Conservation (phyloP, 2,888 invertebrate species). For the Epiblema foenella region DNA sequence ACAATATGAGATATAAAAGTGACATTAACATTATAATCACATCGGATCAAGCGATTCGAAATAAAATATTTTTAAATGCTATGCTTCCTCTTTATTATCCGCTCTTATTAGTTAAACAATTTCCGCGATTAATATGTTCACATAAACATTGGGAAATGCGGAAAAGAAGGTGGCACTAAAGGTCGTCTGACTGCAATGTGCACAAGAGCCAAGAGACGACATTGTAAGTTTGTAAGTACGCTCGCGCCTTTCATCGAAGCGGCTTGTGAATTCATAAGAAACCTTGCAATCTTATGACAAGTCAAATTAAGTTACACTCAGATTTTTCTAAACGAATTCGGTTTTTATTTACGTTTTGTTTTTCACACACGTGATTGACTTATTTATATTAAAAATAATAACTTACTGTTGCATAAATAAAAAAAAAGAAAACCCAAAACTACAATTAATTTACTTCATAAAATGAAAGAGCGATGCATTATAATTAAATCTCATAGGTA, state of each 20-base stretch:
- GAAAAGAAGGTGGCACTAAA: slow-evolving; percentile 56
- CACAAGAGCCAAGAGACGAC: slow-evolving; percentile 7
- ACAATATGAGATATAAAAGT: slow-evolving; percentile 14
- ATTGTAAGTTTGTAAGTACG: no score
- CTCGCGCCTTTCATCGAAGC: background rate
- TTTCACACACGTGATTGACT: no score
- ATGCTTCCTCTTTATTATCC: background rate
- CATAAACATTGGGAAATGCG: slow-evolving; percentile 52
- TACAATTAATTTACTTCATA: no score
- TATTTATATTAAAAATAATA: no score
- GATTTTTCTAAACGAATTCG: background rate
- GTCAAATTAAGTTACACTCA: background rate
- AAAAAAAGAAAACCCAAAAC: no score
- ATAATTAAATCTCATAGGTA: no score
- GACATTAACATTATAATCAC: background rate
- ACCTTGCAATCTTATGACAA: no score
- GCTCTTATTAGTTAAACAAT: slow-evolving; percentile 15
- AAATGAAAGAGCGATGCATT: no score
- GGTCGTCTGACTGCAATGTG: slow-evolving; percentile 48
- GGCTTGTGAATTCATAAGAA: background rate
- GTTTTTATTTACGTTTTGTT: no score
- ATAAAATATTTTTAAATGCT: background rate
- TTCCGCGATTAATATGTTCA: slow-evolving; percentile 5
- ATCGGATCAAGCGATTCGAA: background rate
- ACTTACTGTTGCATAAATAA: no score